Conservation (phyloP, 2,113 vertebrate species). For the Mugil cephalus region DNA sequence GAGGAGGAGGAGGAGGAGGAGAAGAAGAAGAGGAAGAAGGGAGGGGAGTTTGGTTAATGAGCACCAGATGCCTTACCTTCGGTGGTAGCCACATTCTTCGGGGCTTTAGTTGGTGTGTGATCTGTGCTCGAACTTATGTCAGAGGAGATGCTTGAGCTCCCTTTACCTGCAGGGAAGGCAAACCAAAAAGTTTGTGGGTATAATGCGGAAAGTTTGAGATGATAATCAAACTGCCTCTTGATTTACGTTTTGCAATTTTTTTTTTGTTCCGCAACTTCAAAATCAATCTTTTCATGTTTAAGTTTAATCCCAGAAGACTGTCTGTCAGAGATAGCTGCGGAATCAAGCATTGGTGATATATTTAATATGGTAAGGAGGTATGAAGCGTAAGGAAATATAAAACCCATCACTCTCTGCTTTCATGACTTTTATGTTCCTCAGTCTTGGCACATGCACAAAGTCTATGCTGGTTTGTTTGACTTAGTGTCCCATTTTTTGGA, state of each 20-base stretch:
- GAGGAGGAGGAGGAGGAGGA: conserved; percentile 7
- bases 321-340: conserved; percentile 27
- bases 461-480: conserved; percentile 44
- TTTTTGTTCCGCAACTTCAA: background rate
- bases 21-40: conserved; percentile 41
- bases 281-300: background rate
- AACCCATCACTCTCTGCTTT: conserved; percentile 47
- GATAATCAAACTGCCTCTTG: conserved; percentile 12
- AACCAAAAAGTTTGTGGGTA: conserved; percentile 23
- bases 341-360: conserved; percentile 22
- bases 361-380: conserved; percentile 24
- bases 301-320: background rate
- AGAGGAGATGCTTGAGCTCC: conserved; percentile 99
- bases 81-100: conserved; percentile 96
- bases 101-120: conserved; percentile 96
- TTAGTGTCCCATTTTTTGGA: conserved; percentile 31
- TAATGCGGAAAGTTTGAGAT: background rate
- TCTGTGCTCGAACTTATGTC: conserved; percentile 99
- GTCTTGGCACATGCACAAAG: conserved; percentile 55
- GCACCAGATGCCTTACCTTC: conserved; percentile 95
- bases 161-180: conserved; percentile 89
- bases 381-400: conserved; percentile 47
- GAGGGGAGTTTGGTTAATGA: conserved; percentile 82
- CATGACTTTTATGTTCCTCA: conserved; percentile 57
- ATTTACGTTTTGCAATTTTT: background rate